A percentile compares a stretch with the other conserved stretches of the same genome.
phyloP scores from a whole-genome alignment of 2,888 invertebrate species.

The Euzophera pinguis region DNA sequence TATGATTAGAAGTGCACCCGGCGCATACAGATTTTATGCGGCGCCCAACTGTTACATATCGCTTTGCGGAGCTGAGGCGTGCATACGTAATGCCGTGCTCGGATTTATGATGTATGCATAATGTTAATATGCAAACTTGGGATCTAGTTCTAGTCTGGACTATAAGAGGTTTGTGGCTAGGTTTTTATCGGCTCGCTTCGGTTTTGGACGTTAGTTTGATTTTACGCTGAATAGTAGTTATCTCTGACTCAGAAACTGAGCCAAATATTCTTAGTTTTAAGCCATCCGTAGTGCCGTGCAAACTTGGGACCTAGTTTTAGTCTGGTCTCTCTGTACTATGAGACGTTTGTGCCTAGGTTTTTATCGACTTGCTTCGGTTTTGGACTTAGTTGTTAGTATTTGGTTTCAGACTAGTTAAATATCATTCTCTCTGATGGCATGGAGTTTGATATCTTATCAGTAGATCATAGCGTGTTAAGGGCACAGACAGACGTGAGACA shows the following conservation, averaged over 20 bases:
- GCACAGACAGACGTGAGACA: too few species aligned
- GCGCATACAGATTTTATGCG: conserved; percentile 40
- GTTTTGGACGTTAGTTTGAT: too few species aligned
- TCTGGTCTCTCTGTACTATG: neutral
- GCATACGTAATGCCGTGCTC: conserved; percentile 22
- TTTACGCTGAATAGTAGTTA: too few species aligned
- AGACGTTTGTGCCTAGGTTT: neutral
- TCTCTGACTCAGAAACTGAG: too few species aligned
- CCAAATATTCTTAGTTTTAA: too few species aligned
- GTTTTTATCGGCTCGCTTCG: neutral
- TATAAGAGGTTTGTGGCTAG: neutral
- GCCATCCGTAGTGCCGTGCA: too few species aligned
- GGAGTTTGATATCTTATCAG: too few species aligned
- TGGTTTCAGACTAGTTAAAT: too few species aligned
- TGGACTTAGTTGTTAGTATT: too few species aligned
- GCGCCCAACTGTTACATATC: conserved; percentile 37
- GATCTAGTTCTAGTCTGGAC: neutral
- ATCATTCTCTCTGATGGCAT: too few species aligned
- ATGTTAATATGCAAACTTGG: conserved; percentile 11
- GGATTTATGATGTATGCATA: conserved; percentile 15
- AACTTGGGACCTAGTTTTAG: conserved; percentile 3
- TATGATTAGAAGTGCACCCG: conserved; percentile 30
- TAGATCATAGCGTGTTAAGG: too few species aligned
- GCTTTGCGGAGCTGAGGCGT: conserved; percentile 23
- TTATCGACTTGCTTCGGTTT: too few species aligned